A percentile compares a stretch with the other conserved stretches of the same genome.
These are phyloP conservation scores for Rhynchotus rufescens DNA, from an alignment of 2,797 vertebrate species.

Conservation along the genomic window DNA sequence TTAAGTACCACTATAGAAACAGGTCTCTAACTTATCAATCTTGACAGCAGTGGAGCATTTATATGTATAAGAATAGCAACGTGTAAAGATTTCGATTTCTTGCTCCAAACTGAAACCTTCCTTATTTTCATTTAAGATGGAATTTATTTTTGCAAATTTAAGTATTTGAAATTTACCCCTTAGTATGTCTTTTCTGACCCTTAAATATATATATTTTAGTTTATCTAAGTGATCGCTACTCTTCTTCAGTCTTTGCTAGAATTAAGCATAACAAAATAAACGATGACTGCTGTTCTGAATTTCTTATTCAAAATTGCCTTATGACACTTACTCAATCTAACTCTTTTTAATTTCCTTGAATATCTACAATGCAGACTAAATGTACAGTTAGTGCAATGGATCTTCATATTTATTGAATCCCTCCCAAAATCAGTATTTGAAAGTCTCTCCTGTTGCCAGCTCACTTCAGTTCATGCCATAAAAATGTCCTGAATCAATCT, in stretches of 20 bases:
- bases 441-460: background rate
- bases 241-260: background rate
- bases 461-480: background rate
- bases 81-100: background rate
- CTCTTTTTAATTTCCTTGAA: background rate
- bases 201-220: background rate
- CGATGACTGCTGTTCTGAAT: background rate
- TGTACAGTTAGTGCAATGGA: background rate
- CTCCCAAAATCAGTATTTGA: background rate
- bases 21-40: background rate
- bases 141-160: background rate
- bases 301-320: background rate
- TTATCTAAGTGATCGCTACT: background rate
- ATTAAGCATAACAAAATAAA: background rate
- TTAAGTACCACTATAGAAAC: background rate
- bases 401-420: background rate
- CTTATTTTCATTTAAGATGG: background rate
- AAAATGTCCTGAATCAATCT: background rate
- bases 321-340: background rate
- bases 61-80: background rate
- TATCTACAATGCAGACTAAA: background rate
- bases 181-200: background rate
- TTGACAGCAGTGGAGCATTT: background rate
- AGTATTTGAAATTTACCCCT: background rate
- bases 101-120: background rate